Percentiles rank a stretch among this genome's conserved stretches.
These are phyloP conservation scores for Epizoanthus fatuus DNA, from an alignment of 92 coral and sea anemone species.

Conservation along the genomic window DNA sequence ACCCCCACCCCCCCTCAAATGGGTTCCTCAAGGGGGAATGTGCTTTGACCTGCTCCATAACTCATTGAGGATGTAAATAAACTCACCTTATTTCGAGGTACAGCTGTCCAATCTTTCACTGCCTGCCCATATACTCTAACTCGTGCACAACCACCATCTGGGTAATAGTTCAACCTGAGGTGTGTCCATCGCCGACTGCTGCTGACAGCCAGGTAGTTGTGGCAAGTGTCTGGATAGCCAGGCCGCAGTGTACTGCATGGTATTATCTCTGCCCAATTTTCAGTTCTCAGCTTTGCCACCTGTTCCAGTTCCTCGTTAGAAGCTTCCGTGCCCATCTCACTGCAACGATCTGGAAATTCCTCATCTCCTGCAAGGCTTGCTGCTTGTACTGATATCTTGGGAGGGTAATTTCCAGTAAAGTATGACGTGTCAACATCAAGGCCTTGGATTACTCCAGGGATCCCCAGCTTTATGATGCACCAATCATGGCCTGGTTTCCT, in stretches of 20 bases:
- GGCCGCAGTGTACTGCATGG: constrained; percentile 68
- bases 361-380: constrained; percentile 69
- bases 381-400: constrained; percentile 84
- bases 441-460: constrained; percentile 86
- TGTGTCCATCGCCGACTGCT: constrained; percentile 76
- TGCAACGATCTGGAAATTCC: constrained; percentile 68
- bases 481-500: constrained; percentile 89
- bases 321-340: constrained; percentile 80
- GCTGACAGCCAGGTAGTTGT: constrained; percentile 69
- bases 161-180: constrained; percentile 76
- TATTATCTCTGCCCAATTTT: constrained; percentile 71
- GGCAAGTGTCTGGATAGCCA: constrained; percentile 79
- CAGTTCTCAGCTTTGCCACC: constrained; percentile 57
- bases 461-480: constrained; percentile 87
- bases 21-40: too few relatives aligned
- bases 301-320: constrained; percentile 69
- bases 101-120: constrained; percentile 70
- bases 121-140: constrained; percentile 88
- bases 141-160: constrained; percentile 93
- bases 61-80: neutral
- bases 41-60: too few relatives aligned
- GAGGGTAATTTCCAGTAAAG: constrained; percentile 93
- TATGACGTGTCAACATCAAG: constrained; percentile 82
- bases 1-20: too few relatives aligned
- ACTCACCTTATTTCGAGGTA: constrained; percentile 55